Percentiles rank a stretch among this genome's conserved stretches.
These are phyloP conservation scores for Semicossyphus pulcher DNA, from an alignment of 2,113 vertebrate genomes.

Conservation along the genomic window DNA sequence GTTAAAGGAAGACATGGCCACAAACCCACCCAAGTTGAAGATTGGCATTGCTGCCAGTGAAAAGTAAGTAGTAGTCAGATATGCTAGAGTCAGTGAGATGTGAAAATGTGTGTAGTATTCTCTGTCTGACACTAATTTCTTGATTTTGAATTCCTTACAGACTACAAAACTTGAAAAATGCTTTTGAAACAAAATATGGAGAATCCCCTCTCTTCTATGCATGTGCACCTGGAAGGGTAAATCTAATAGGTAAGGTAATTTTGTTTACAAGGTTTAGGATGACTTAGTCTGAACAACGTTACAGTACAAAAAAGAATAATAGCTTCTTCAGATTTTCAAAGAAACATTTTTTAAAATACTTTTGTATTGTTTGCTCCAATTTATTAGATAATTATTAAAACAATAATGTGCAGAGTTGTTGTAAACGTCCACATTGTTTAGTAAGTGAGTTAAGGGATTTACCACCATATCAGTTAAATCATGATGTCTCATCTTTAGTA, in stretches of 20 bases:
- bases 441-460: no score
- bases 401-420: no score
- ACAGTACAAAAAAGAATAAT: no score
- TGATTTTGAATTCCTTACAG: constrained; percentile 71
- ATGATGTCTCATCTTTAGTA: neutral
- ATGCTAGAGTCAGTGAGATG: neutral
- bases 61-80: constrained; percentile 67
- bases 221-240: constrained; percentile 95
- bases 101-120: neutral
- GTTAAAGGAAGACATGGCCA: constrained; percentile 60
- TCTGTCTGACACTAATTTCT: neutral
- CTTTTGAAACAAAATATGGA: constrained; percentile 90
- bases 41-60: constrained; percentile 54
- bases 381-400: no score
- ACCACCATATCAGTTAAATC: no score
- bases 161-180: constrained; percentile 89
- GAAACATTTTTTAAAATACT: no score
- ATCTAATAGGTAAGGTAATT: constrained; percentile 97
- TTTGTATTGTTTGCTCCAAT: no score
- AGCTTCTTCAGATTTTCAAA: no score
- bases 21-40: constrained; percentile 72
- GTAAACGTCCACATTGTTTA: no score
- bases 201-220: constrained; percentile 91
- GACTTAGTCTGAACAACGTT: no score
- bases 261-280: neutral